Evolutionary conservation across 2,888 invertebrate genomes (phyloP).

Genomic region (Drosophila tanythrix): DNA sequence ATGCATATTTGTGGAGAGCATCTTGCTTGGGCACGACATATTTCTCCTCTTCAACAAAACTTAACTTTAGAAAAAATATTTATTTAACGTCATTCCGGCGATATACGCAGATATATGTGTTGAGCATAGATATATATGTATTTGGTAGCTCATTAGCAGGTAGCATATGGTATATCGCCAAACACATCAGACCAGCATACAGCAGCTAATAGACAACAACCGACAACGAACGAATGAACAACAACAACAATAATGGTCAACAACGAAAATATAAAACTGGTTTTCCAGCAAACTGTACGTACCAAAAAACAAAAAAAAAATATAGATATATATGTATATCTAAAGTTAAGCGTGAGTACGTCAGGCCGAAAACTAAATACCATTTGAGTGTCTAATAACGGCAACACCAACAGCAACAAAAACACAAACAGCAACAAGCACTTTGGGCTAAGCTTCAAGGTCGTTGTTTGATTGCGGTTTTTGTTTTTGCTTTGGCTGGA

Average conservation of each 20-base stretch:
- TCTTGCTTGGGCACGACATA: conserved; percentile 25
- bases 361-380: conserved; percentile 67
- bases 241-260: conserved; percentile 35
- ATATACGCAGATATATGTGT: neutral
- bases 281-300: conserved; percentile 35
- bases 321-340: conserved; percentile 4
- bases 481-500: conserved; percentile 41
- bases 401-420: conserved; percentile 34
- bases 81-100: conserved; percentile 48
- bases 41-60: conserved; percentile 32
- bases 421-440: conserved; percentile 29
- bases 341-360: conserved; percentile 54
- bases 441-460: conserved; percentile 68
- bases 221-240: conserved; percentile 19
- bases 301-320: neutral
- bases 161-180: conserved; percentile 79
- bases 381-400: conserved; percentile 70
- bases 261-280: conserved; percentile 49
- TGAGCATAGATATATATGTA: conserved; percentile 12
- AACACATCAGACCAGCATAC: conserved; percentile 40
- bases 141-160: conserved; percentile 76
- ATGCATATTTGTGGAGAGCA: conserved; percentile 37
- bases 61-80: conserved; percentile 59
- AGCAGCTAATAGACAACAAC: conserved; percentile 37
- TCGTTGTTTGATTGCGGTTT: conserved; percentile 79